Evolutionary conservation across 2,797 vertebrate species (phyloP).

Genomic region (Chelidonichthys spinosus): DNA sequence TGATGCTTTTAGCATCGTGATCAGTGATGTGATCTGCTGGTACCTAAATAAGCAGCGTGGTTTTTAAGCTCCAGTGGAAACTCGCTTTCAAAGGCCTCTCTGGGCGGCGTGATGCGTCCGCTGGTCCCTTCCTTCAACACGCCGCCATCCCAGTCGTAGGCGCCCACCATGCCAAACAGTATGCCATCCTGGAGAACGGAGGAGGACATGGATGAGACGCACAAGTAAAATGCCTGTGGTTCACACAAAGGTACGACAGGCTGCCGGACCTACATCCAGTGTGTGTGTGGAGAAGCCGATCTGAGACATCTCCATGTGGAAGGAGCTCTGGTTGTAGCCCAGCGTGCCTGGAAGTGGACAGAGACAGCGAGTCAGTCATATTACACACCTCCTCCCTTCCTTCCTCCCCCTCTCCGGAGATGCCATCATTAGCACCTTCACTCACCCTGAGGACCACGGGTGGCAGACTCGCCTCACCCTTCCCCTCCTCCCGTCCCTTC

Average conservation of each 20-base stretch:
- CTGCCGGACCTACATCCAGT: constrained; percentile 85
- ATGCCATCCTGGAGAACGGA: constrained; percentile 88
- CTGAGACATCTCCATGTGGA: constrained; percentile 97
- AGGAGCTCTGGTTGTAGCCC: constrained; percentile 93
- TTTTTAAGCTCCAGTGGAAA: constrained; percentile 93
- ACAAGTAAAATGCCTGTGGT: neutral
- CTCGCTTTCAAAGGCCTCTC: constrained; percentile 89
- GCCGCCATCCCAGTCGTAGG: constrained; percentile 95
- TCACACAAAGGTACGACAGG: neutral
- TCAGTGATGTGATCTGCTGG: neutral
- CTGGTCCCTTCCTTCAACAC: constrained; percentile 87
- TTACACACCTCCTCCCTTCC: constrained; percentile 58
- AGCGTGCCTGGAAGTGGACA: constrained; percentile 84
- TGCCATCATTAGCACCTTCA: constrained; percentile 15
- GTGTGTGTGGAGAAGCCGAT: constrained; percentile 93
- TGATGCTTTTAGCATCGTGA: neutral
- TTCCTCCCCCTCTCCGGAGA: constrained; percentile 47
- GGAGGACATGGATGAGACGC: neutral
- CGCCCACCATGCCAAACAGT: constrained; percentile 95
- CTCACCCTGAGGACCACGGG: constrained; percentile 40
- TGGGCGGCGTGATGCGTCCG: constrained; percentile 82
- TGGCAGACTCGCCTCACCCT: constrained; percentile 47
- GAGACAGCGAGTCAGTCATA: constrained; percentile 36
- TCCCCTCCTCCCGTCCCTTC: constrained; percentile 58
- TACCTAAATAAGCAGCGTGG: constrained; percentile 95